Percentiles rank a stretch among this genome's conserved stretches.
Evolutionary conservation across 1,140 invertebrate species (phyloP).

Genomic region (Mya arenaria): DNA sequence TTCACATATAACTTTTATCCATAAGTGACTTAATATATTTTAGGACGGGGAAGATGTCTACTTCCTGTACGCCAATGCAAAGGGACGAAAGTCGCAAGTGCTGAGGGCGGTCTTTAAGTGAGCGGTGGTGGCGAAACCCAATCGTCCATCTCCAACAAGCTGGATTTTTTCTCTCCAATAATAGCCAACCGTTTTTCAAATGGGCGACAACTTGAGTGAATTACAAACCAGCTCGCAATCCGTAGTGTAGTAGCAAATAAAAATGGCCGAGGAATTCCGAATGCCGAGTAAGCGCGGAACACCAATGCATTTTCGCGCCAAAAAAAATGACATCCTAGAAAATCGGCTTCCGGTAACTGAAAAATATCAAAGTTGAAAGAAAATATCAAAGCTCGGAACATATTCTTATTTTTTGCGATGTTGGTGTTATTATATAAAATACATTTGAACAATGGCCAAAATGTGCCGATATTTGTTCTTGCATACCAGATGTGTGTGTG

Average conservation of each 20-base stretch:
- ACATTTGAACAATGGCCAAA: no score
- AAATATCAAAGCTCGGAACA: no score
- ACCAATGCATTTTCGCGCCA: conserved; percentile 93
- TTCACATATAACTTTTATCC: no score
- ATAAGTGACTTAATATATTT: no score
- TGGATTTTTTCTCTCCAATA: conserved; percentile 96
- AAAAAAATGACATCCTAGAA: no score
- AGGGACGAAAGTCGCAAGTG: conserved; percentile 72
- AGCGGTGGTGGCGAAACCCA: no score
- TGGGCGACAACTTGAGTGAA: conserved; percentile 93
- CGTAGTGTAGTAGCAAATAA: conserved; percentile 81
- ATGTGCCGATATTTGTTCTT: no score
- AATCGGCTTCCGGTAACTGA: no score
- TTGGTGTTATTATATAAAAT: no score
- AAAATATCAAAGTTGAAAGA: no score
- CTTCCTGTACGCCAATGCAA: conserved; percentile 76
- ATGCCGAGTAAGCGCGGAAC: conserved; percentile 91
- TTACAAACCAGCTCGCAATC: conserved; percentile 68
- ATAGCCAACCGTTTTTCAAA: conserved; percentile 95
- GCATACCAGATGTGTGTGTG: no score
- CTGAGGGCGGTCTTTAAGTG: conserved; percentile 69
- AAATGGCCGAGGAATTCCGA: conserved; percentile 95
- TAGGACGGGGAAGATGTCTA: conserved; percentile 66
- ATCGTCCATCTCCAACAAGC: conserved; percentile 79
- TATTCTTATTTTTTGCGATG: no score